phyloP scores from a whole-genome alignment of 2,797 vertebrate genomes.

The Tolypeutes matacus region DNA sequence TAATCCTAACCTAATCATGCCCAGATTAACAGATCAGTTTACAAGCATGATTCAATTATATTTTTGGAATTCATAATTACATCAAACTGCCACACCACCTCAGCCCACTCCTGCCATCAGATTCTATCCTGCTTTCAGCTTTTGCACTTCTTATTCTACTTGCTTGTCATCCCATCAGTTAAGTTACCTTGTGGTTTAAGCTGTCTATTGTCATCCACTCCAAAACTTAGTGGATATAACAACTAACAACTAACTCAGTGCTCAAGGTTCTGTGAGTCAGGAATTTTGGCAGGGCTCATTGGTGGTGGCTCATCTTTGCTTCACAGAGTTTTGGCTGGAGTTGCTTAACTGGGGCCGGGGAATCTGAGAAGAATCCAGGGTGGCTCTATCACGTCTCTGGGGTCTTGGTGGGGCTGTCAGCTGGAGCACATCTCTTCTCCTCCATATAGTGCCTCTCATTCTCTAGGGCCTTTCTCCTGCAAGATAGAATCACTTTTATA shows the following conservation, averaged over 20 bases:
- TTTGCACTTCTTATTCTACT: too few relatives aligned
- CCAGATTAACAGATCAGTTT: too few relatives aligned
- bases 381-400: too few relatives aligned
- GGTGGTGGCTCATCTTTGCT: too few relatives aligned
- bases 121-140: not conserved
- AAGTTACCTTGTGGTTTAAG: too few relatives aligned
- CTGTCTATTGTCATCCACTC: not conserved
- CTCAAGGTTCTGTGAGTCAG: not conserved
- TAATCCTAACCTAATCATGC: too few relatives aligned
- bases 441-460: rapidly evolving
- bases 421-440: not conserved
- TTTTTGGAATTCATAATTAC: too few relatives aligned
- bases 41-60: too few relatives aligned
- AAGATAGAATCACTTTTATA: not conserved
- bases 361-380: too few relatives aligned
- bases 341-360: rapidly evolving
- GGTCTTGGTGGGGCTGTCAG: not conserved
- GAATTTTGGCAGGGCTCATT: rapidly evolving
- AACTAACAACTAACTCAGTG: not conserved
- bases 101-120: not conserved
- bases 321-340: not conserved
- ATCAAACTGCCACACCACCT: too few relatives aligned
- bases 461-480: not conserved
- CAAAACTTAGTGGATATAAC: not conserved
- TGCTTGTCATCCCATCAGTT: not conserved